phyloP scores from a whole-genome alignment of 2,888 invertebrate genomes.

The Drosophila trichaetosa region DNA sequence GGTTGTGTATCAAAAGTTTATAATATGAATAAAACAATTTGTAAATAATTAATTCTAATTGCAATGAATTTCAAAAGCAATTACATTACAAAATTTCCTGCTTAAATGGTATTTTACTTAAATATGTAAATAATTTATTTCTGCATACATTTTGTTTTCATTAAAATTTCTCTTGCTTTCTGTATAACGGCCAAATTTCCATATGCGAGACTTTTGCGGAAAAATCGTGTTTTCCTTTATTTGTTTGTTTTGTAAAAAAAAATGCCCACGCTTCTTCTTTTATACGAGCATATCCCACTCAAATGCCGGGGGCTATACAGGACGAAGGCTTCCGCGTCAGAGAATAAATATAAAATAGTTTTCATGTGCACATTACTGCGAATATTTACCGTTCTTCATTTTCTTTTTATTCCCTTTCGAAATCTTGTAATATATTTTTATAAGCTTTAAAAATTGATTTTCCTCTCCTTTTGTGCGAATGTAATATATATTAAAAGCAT shows the following conservation, averaged over 20 bases:
- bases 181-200: slow-evolving; percentile 26
- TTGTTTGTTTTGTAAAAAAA: slow-evolving; percentile 13
- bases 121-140: slow-evolving; percentile 10
- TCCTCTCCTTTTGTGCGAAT: slow-evolving; percentile 1
- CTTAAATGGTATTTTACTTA: slow-evolving; percentile 7
- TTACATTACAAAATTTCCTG: not conserved
- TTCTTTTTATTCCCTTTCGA: slow-evolving; percentile 6
- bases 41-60: slow-evolving; percentile 16
- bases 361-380: slow-evolving; percentile 36
- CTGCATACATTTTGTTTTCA: not conserved
- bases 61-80: slow-evolving; percentile 6
- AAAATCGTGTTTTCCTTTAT: slow-evolving; percentile 27
- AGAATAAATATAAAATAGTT: slow-evolving; percentile 52
- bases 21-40: not conserved
- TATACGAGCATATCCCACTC: slow-evolving; percentile 1
- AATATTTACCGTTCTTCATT: slow-evolving; percentile 7
- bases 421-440: slow-evolving; percentile 23
- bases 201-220: slow-evolving; percentile 29
- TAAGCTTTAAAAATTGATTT: slow-evolving; percentile 25
- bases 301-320: slow-evolving; percentile 25
- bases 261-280: slow-evolving; percentile 6
- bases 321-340: slow-evolving; percentile 15
- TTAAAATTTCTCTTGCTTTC: not conserved
- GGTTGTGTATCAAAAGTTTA: not conserved
- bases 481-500: slow-evolving; percentile 19